Conservation (phyloP, 2,888 invertebrate genomes). For the Sesia bembeciformis region DNA sequence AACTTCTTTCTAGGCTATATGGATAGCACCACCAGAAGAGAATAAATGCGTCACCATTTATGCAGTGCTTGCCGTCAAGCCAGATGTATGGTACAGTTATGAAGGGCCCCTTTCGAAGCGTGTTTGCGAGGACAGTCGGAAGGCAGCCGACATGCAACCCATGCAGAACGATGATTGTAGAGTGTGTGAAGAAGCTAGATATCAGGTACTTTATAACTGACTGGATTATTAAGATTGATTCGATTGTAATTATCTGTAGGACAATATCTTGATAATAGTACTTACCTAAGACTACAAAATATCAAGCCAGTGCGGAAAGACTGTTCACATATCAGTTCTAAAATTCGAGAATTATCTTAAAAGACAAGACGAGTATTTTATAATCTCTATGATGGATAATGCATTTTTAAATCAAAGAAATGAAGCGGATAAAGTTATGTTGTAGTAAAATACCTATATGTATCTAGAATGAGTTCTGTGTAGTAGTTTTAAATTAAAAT, state of each 20-base stretch:
- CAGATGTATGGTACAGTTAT: slow-evolving; percentile 55
- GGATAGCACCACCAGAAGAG: slow-evolving; percentile 51
- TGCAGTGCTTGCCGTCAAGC: slow-evolving; percentile 49
- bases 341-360: no score
- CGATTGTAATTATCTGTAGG: neutral
- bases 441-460: no score
- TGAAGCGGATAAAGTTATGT: no score
- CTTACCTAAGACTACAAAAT: no score
- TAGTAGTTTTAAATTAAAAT: no score
- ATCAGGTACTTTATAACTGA: slow-evolving; percentile 37
- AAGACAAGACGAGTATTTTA: no score
- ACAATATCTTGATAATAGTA: neutral
- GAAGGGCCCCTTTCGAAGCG: slow-evolving; percentile 46
- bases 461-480: no score
- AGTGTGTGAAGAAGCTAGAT: slow-evolving; percentile 56
- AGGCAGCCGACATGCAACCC: slow-evolving; percentile 55
- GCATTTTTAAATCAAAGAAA: no score
- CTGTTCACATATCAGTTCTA: no score
- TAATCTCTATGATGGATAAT: no score
- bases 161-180: slow-evolving; percentile 43
- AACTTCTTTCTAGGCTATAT: slow-evolving; percentile 29
- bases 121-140: slow-evolving; percentile 54
- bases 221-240: neutral
- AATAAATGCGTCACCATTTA: slow-evolving; percentile 57
- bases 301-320: no score